These are phyloP conservation scores for Cephalopterus ornatus DNA, from an alignment of 2,113 vertebrate genomes.

Conservation along the genomic window DNA sequence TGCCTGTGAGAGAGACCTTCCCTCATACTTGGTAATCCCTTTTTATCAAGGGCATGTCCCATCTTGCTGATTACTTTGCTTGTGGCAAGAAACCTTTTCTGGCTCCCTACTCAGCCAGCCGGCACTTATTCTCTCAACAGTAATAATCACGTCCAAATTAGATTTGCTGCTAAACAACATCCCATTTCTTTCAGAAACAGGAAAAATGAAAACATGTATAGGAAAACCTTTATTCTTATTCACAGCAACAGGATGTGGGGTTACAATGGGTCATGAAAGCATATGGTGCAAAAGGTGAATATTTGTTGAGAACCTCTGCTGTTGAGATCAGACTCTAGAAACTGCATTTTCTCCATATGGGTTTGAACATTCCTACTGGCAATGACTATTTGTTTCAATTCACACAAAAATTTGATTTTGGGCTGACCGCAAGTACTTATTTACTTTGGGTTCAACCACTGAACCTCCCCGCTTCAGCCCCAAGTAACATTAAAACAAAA, in stretches of 20 bases:
- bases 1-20: background rate
- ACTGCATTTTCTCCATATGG: background rate
- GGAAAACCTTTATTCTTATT: slow-evolving; percentile 29
- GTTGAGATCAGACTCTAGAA: background rate
- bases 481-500: background rate
- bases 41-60: background rate
- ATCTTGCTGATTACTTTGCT: background rate
- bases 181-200: slow-evolving; percentile 45
- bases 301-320: slow-evolving; percentile 1
- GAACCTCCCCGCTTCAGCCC: background rate
- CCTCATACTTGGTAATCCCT: background rate
- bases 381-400: background rate
- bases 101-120: slow-evolving; percentile 1
- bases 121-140: slow-evolving; percentile 56
- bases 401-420: slow-evolving; percentile 15
- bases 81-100: slow-evolving; percentile 26
- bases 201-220: slow-evolving; percentile 43
- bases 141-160: slow-evolving; percentile 62
- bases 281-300: slow-evolving; percentile 9
- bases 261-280: slow-evolving; percentile 10
- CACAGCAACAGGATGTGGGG: background rate
- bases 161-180: slow-evolving; percentile 21
- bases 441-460: slow-evolving; percentile 8
- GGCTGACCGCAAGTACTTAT: background rate
- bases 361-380: background rate